Conservation (phyloP, 1,140 invertebrate genomes). For the Aethina tumida region DNA sequence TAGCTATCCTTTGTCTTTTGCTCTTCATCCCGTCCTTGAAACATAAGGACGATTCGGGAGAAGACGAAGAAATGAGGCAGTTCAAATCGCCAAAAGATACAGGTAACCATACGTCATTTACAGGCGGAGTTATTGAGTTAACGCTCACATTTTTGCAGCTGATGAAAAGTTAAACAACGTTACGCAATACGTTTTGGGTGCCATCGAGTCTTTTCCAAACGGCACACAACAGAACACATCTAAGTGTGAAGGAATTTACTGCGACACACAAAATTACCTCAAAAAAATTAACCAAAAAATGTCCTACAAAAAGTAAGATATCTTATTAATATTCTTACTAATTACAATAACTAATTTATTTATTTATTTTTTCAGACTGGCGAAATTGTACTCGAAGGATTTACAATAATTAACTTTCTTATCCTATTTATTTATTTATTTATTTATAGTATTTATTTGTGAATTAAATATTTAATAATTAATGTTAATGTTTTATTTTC, state of each 20-base stretch:
- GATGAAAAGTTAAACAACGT: slow-evolving; percentile 13
- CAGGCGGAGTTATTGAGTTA: neutral
- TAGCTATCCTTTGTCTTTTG: slow-evolving; percentile 59
- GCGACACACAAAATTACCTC: slow-evolving; percentile 9
- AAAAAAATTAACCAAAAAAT: slow-evolving; percentile 11
- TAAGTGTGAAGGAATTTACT: slow-evolving; percentile 12
- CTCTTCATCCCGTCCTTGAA: slow-evolving; percentile 63
- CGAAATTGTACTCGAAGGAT: slow-evolving; percentile 9
- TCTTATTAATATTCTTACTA: no score
- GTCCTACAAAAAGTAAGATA: slow-evolving; percentile 14
- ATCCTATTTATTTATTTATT: no score
- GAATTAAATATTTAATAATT: no score
- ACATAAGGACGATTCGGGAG: slow-evolving; percentile 19
- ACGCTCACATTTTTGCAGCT: slow-evolving; percentile 6
- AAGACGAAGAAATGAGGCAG: slow-evolving; percentile 8
- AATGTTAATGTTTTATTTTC: no score
- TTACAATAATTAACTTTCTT: no score
- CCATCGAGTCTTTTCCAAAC: slow-evolving; percentile 16
- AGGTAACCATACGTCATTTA: slow-evolving; percentile 3
- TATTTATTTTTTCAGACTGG: slow-evolving; percentile 11
- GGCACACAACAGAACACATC: slow-evolving; percentile 2
- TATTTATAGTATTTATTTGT: no score
- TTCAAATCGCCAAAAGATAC: slow-evolving; percentile 4
- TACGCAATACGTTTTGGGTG: slow-evolving; percentile 11
- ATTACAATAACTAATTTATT: no score